Percentiles rank a stretch among this genome's conserved stretches.
These are phyloP conservation scores for Neoniphon sammara DNA, from an alignment of 2,797 vertebrate genomes.

Conservation along the genomic window DNA sequence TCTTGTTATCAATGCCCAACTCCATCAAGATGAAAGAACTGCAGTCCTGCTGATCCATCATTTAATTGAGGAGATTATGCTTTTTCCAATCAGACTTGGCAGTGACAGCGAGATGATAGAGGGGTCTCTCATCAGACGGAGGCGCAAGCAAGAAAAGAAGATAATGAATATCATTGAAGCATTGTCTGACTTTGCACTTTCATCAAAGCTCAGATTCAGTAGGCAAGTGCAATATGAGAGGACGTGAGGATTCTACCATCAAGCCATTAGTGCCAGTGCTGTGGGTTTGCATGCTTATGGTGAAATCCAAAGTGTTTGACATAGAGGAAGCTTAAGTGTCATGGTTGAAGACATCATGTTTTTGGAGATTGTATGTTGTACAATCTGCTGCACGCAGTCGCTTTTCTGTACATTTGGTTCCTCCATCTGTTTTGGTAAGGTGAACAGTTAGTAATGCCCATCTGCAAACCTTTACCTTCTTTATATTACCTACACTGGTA, in stretches of 20 bases:
- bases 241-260: slow-evolving; percentile 19
- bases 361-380: no score
- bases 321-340: no score
- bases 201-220: slow-evolving; percentile 45
- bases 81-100: slow-evolving; percentile 53
- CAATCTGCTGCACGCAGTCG: no score
- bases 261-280: slow-evolving; percentile 18
- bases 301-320: no score
- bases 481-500: no score
- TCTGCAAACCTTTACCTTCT: no score
- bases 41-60: slow-evolving; percentile 55
- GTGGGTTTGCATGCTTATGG: background rate
- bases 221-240: slow-evolving; percentile 1
- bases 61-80: slow-evolving; percentile 63
- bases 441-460: no score
- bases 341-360: no score
- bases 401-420: no score
- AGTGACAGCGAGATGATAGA: slow-evolving; percentile 42
- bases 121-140: slow-evolving; percentile 22
- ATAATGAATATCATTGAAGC: slow-evolving; percentile 58
- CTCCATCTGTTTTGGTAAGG: no score
- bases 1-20: slow-evolving; percentile 49
- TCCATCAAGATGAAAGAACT: slow-evolving; percentile 65
- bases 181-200: slow-evolving; percentile 57
- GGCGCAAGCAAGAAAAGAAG: slow-evolving; percentile 39